Conservation (phyloP, 2,113 vertebrate genomes). For the Romanogobio albipinnatus region DNA sequence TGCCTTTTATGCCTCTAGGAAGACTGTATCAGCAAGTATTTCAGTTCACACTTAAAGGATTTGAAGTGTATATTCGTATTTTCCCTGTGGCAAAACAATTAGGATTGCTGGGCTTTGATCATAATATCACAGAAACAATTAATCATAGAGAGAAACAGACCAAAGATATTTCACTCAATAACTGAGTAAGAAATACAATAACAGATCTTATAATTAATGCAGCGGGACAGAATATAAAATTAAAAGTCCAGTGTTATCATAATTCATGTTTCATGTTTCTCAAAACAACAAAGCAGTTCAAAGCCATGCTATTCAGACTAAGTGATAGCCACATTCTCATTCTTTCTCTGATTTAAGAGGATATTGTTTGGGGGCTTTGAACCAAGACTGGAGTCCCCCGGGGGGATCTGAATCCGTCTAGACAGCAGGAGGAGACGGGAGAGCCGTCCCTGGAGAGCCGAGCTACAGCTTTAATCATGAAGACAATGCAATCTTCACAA, state of each 20-base stretch:
- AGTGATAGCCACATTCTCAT: constrained; percentile 31
- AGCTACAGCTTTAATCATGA: constrained; percentile 26
- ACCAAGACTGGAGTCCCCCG: constrained; percentile 24
- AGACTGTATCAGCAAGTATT: constrained; percentile 14
- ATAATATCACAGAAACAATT: constrained; percentile 11
- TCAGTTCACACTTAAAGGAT: constrained; percentile 15
- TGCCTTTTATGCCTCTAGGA: constrained; percentile 13
- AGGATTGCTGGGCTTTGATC: constrained; percentile 4
- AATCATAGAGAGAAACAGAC: background rate
- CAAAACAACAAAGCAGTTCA: constrained; percentile 24
- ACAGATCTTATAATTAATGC: constrained; percentile 30
- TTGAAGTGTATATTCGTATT: background rate
- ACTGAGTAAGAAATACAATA: constrained; percentile 14
- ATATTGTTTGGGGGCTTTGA: constrained; percentile 32
- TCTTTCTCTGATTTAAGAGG: constrained; percentile 13
- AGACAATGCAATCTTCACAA: constrained; percentile 2
- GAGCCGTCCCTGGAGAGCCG: constrained; percentile 17
- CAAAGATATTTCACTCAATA: constrained; percentile 14
- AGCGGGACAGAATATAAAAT: background rate
- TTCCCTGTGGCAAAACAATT: constrained; percentile 20
- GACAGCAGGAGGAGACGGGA: constrained; percentile 17
- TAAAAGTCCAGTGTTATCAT: background rate
- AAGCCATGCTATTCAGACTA: background rate
- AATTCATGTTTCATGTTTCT: constrained; percentile 22
- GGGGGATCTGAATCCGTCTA: constrained; percentile 31